A percentile compares a stretch with the other conserved stretches of the same genome.
Evolutionary conservation across 2,888 invertebrate species (phyloP).

Genomic region (Pseudeuparius sepicola): DNA sequence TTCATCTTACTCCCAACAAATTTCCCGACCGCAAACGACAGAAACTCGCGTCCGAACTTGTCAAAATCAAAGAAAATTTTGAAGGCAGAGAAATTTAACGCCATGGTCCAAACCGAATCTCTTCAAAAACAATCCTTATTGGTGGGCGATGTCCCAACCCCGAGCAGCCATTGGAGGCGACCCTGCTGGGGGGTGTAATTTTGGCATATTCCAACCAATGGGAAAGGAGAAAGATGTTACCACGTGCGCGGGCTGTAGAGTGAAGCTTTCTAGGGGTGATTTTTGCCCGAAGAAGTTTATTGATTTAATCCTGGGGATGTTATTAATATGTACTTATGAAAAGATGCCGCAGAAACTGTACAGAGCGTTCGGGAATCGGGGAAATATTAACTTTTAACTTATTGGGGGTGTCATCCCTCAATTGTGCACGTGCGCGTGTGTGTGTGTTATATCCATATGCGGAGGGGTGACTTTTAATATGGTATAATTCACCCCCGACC

Average conservation of each 20-base stretch:
- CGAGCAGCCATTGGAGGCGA: constrained; percentile 13
- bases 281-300: constrained; percentile 18
- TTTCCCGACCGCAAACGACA: too few relatives aligned
- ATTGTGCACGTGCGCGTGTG: too few relatives aligned
- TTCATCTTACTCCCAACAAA: too few relatives aligned
- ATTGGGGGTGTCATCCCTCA: too few relatives aligned
- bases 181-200: constrained; percentile 20
- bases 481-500: constrained; percentile 17
- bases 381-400: too few relatives aligned
- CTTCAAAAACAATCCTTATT: constrained; percentile 1
- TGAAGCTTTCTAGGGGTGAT: constrained; percentile 9
- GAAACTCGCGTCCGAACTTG: too few relatives aligned
- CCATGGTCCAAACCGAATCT: too few relatives aligned
- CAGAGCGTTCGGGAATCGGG: too few relatives aligned
- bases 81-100: not conserved
- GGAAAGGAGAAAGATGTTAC: constrained; percentile 18
- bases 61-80: too few relatives aligned
- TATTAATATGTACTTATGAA: too few relatives aligned
- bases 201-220: constrained; percentile 16
- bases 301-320: constrained; percentile 18
- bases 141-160: not conserved
- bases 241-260: not conserved
- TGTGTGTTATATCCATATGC: too few relatives aligned
- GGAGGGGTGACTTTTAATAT: constrained; percentile 20
- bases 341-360: too few relatives aligned